Base-by-base conservation (phyloP, 1,140 invertebrate species). In the Acromyrmex echinatior region DNA sequence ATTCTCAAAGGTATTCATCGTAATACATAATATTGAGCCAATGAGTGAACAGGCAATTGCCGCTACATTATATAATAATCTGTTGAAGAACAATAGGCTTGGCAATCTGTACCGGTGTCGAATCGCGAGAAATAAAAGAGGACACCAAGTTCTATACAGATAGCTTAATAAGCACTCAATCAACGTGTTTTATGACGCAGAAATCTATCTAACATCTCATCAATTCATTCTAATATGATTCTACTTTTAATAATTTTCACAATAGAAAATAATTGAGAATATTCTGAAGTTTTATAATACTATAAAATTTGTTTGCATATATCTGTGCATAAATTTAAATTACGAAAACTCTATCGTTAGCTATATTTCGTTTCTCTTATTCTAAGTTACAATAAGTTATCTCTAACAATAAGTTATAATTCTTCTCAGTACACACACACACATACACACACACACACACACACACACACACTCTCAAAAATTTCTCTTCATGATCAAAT, bases 51-150 rank as follows among this genome's bases (percentile, higher is more conserved):
- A 45, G 35, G 0, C 80, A 84, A 84, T 84, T 76, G 80, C 9
- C 4, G 60, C 53, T 62, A 74, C 12, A 84, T 84, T 84, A 84
- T 76, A 84, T 63, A 82, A 82, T 82, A 84, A 74, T 74, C 53
- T 63, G 12, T 74, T 70, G 21, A 18, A 51, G 80, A 84, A 84
- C 56, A 84, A 76, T 84, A 18, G 68, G 14, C 25, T 0, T 35
- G 70, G 21, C 21, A 56, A 84, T 84, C 5, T 62, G 35, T 28
- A 62, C 39, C 16, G 25, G n/a, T 84, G 39, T 74, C 35, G 25
- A 82, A 74, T 82, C 39, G 39, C 39, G 56, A 74, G 56, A 76
- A 84, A 76, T 76, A 84, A 63, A 84, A 84, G 80, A 76, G 70
- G n/a, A 63, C 39, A 51, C 56, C n/a, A 31, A n/a, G 45, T 71